phyloP scores from a whole-genome alignment of 92 coral and sea anemone genomes.

The Metridium senile region DNA sequence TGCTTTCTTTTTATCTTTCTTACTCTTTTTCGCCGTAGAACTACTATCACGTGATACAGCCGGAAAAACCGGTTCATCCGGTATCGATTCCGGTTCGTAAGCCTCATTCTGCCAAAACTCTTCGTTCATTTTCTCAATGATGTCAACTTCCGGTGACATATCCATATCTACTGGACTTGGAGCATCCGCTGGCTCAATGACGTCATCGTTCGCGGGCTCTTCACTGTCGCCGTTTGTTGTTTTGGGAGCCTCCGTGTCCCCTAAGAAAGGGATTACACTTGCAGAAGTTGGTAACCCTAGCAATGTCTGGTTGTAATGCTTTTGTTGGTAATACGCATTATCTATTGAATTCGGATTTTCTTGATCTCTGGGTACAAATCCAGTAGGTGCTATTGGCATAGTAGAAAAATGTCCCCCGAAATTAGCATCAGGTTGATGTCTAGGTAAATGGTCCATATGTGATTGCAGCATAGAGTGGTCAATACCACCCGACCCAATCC shows the following conservation, averaged over 20 bases:
- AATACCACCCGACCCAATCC: not conserved
- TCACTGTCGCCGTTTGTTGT: not conserved
- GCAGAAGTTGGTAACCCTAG: conserved; percentile 32
- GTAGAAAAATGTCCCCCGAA: not conserved
- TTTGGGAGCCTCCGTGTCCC: conserved; percentile 35
- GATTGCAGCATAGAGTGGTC: not conserved
- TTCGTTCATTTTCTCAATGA: conserved; percentile 88
- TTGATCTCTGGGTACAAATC: not conserved
- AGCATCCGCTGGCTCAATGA: conserved; percentile 3
- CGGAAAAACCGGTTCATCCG: not conserved
- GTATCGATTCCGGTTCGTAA: conserved; percentile 1
- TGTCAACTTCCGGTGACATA: conserved; percentile 91
- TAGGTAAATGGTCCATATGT: conserved; percentile 3
- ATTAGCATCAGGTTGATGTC: not conserved
- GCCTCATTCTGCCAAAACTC: conserved; percentile 68
- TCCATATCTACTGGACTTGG: conserved; percentile 83
- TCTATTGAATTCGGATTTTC: conserved; percentile 5
- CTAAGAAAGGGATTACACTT: conserved; percentile 35
- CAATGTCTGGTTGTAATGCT: conserved; percentile 1
- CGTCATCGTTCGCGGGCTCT: conserved; percentile 3
- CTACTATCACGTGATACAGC: not conserved
- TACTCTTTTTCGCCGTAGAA: conserved; percentile 34
- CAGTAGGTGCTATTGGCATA: not conserved
- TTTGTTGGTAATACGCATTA: not conserved
- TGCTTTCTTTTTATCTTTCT: conserved; percentile 30